phyloP scores from a whole-genome alignment of 2,888 invertebrate species.

The Drosophila cracens region DNA sequence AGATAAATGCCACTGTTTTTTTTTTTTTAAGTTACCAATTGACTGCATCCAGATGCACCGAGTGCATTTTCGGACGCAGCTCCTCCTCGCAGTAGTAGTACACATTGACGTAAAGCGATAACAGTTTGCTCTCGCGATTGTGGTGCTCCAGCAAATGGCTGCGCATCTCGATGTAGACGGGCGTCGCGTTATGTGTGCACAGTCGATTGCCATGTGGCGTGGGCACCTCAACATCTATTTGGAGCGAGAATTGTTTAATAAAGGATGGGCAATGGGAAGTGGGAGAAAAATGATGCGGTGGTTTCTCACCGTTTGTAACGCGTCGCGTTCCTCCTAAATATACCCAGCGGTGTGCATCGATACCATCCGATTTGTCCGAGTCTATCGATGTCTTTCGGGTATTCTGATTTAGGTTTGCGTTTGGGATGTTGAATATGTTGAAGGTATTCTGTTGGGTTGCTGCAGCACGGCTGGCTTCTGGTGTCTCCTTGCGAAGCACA shows the following conservation, averaged over 20 bases:
- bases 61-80: constrained; percentile 78
- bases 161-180: constrained; percentile 84
- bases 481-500: constrained; percentile 59
- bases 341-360: constrained; percentile 70
- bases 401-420: not conserved
- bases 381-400: constrained; percentile 10
- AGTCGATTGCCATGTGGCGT: constrained; percentile 82
- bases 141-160: constrained; percentile 77
- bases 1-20: not conserved
- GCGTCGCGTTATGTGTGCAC: constrained; percentile 83
- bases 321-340: constrained; percentile 80
- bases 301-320: constrained; percentile 72
- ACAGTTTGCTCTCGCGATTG: constrained; percentile 80
- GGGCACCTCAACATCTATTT: constrained; percentile 80
- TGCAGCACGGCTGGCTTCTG: constrained; percentile 4
- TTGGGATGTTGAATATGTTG: constrained; percentile 9
- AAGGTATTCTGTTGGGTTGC: constrained; percentile 4
- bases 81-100: constrained; percentile 83
- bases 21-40: constrained; percentile 69
- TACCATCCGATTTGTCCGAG: constrained; percentile 13
- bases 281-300: too few species aligned
- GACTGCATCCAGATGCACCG: constrained; percentile 83
- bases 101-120: constrained; percentile 83
- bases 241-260: constrained; percentile 4
- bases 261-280: not conserved